Evolutionary conservation across 2,113 vertebrate genomes (phyloP).

Genomic region (Xenopus tropicalis): DNA sequence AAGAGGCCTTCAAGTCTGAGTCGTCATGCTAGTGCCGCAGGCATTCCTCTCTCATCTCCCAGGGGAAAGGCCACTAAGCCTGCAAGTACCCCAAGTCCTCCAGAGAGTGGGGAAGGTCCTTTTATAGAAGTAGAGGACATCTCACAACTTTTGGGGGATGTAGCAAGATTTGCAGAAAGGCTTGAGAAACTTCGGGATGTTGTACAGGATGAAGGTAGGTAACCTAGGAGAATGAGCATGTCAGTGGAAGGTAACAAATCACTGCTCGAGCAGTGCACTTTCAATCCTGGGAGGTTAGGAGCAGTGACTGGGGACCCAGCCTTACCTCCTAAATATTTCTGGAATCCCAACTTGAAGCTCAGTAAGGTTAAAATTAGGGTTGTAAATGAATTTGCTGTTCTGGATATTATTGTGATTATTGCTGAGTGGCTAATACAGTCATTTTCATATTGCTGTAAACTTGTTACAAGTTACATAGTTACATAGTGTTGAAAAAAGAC

Average conservation of each 20-base stretch:
- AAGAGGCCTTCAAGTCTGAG: conserved; percentile 86
- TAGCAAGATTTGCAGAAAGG: conserved; percentile 83
- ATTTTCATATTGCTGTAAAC: too few species aligned
- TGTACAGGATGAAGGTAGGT: conserved; percentile 78
- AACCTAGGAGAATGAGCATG: too few species aligned
- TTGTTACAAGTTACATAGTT: too few species aligned
- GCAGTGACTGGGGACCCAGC: background rate
- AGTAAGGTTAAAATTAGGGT: too few species aligned
- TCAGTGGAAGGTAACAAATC: too few species aligned
- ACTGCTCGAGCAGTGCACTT: background rate
- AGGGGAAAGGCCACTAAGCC: conserved; percentile 70
- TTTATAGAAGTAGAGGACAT: conserved; percentile 85
- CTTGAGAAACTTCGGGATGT: conserved; percentile 90
- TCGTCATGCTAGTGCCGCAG: conserved; percentile 84
- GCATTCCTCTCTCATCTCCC: conserved; percentile 71
- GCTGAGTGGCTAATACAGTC: too few species aligned
- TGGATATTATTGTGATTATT: too few species aligned
- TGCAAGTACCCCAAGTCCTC: conserved; percentile 57
- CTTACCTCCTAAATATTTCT: too few species aligned
- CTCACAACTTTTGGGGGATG: conserved; percentile 74
- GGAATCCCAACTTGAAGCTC: too few species aligned
- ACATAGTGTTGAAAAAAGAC: too few species aligned
- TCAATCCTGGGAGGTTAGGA: background rate
- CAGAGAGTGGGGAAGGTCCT: conserved; percentile 56
- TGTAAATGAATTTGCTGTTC: too few species aligned